Evolutionary conservation across 1,140 invertebrate species (phyloP), one percentile per base, ranked within the genome.

Genomic region (Chrysomallon squamiferum): DNA sequence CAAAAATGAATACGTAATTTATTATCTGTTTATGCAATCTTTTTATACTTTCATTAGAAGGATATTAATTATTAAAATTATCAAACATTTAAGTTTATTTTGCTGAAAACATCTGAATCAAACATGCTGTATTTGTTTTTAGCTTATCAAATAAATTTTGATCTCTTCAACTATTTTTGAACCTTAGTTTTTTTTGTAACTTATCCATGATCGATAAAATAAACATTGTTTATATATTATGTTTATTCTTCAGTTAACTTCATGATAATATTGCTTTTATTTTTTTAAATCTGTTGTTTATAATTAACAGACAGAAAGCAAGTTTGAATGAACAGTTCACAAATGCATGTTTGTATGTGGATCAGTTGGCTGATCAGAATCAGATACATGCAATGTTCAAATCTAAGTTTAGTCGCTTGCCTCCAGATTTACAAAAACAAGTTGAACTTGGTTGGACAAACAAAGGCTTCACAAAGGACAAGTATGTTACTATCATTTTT

Each of bases 351-450:
- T 61, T 65, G 5, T 76, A 74, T 45, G 69, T 77, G 58, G 75
- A 75, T 45, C 64, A 27, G 0, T 50, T 81, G 32, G 72, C 72
- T 29, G 63, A 58, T 7, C 72, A 74, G 22, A 47, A 69, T 32
- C 43, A 50, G n/a, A 52, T 49, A 20, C 43, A 45, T 25, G 68
- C 69, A 22, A 74, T 79, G 54, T 74, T 80, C 32, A 66, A 64
- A 27, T 15, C 68, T 9, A 69, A 62, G n/a, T 22, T 75, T 7
- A 69, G 71, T 52, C 69, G 80, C 2, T 66, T 80, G 45, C 80
- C 78, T 6, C 74, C 71, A 49, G 80, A 82, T 54, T 45, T 82
- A 32, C 62, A 72, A 35, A 71, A 68, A 49, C 65, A 76, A 57
- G 65, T 76, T 3, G 77, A 78, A 32, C 58, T 60, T 20, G 27